Percentiles rank a stretch among this genome's conserved stretches.
Conservation (phyloP, 2,888 invertebrate species). For the Chymomyza procnemis region DNA sequence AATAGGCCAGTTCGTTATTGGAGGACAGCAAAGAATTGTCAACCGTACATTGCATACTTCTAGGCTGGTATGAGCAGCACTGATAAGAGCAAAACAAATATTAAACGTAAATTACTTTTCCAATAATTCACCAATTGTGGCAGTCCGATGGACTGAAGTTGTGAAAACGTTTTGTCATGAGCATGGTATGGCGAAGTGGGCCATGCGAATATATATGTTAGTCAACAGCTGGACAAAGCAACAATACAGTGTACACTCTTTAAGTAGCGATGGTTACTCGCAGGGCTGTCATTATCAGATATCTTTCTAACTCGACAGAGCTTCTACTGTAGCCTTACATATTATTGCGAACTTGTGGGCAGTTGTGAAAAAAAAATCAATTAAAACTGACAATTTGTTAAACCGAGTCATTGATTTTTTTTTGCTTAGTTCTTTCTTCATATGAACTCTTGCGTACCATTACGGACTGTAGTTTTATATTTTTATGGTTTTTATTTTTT, state of each 20-base stretch:
- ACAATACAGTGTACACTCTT: neutral
- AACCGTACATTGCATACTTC: slow-evolving; percentile 8
- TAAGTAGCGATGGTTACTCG: neutral
- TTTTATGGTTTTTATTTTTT: neutral
- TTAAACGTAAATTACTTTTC: slow-evolving; percentile 40
- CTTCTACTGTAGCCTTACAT: no score
- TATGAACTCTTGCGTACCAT: neutral
- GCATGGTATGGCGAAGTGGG: slow-evolving; percentile 12
- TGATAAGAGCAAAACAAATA: neutral
- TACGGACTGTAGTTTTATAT: neutral
- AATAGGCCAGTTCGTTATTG: slow-evolving; percentile 11
- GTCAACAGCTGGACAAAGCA: neutral
- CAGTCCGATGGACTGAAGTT: no score
- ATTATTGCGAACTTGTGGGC: no score
- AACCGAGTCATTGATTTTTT: slow-evolving; percentile 3
- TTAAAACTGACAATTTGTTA: neutral
- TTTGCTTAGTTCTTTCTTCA: neutral
- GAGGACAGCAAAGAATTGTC: neutral
- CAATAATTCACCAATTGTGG: slow-evolving; percentile 34
- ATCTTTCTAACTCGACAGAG: no score
- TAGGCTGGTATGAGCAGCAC: neutral
- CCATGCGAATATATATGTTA: neutral
- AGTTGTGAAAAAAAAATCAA: neutral
- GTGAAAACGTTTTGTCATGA: neutral
- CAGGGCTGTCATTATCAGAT: no score